A percentile compares a stretch with the other conserved stretches of the same genome.
Conservation (phyloP, 35 echinoderm and acorn worm species). For the Ophioderma brevispina region DNA sequence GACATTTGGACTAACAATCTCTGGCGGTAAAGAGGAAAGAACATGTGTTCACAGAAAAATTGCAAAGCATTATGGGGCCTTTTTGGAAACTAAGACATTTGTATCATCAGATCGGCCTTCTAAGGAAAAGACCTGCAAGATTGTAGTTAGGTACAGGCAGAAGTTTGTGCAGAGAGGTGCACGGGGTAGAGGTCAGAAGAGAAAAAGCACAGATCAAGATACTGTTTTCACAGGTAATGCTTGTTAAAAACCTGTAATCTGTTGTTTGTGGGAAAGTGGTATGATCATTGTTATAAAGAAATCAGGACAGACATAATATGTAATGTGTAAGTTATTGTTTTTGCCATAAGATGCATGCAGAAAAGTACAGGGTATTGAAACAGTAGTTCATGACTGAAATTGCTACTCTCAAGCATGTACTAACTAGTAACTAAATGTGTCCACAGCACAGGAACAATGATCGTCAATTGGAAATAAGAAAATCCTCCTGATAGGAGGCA, state of each 20-base stretch:
- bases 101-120: not conserved
- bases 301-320: not conserved
- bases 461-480: no score
- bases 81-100: constrained; percentile 88
- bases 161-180: constrained; percentile 22
- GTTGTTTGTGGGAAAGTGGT: no score
- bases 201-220: not conserved
- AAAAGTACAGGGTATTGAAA: no score
- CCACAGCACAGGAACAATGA: no score
- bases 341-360: no score
- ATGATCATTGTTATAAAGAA: no score
- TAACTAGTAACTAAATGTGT: no score
- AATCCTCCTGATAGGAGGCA: no score
- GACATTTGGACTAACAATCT: constrained; percentile 14
- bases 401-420: no score
- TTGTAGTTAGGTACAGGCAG: constrained; percentile 45
- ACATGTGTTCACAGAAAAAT: constrained; percentile 67
- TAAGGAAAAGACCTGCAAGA: not conserved
- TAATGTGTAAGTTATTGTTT: constrained; percentile 8
- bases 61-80: constrained; percentile 74
- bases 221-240: not conserved
- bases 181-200: constrained; percentile 47
- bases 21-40: constrained; percentile 53
- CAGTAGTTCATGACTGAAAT: no score
- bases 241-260: no score